Evolutionary conservation across 2,113 vertebrate species (phyloP).

Genomic region (Numida meleagris): DNA sequence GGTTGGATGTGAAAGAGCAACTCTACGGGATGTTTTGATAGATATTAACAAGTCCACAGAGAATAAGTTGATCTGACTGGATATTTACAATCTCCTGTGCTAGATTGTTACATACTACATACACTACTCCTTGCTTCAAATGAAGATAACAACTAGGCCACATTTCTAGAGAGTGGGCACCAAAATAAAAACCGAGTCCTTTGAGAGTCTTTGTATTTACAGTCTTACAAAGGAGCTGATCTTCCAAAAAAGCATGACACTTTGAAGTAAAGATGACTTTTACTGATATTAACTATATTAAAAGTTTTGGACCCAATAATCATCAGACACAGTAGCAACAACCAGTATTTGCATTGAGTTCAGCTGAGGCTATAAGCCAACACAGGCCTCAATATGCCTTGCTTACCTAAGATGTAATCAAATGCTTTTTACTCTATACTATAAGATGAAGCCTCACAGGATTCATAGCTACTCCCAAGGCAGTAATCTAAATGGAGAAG

Average conservation of each 20-base stretch:
- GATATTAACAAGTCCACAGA: not conserved
- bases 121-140: not conserved
- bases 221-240: not conserved
- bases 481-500: accelerated
- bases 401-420: accelerated
- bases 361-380: not conserved
- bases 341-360: not conserved
- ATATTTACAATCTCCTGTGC: accelerated
- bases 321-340: not conserved
- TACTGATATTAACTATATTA: not conserved
- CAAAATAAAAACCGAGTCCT: not conserved
- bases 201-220: not conserved
- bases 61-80: not conserved
- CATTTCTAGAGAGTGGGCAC: not conserved
- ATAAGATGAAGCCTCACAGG: not conserved
- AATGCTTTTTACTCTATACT: accelerated
- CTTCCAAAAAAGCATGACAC: not conserved
- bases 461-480: not conserved
- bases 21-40: not conserved
- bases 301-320: not conserved
- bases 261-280: not conserved
- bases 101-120: not conserved
- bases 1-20: not conserved
- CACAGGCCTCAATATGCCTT: too few species aligned
- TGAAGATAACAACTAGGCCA: not conserved